Base-by-base conservation (phyloP, 2,797 vertebrate species). In the Mormyrus hasselquistii region DNA sequence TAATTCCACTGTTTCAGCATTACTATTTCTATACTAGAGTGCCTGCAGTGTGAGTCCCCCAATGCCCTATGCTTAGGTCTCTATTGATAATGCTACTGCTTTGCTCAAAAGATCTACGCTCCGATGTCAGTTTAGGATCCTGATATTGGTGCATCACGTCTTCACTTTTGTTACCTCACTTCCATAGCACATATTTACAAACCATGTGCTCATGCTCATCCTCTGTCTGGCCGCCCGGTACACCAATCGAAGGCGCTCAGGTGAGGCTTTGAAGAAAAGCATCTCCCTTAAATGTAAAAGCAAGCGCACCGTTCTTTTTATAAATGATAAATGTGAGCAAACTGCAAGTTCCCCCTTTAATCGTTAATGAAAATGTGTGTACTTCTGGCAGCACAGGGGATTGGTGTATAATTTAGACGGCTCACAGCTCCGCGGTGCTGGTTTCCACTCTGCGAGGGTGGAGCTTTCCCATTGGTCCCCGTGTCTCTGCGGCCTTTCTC, bases 321-420 rank as follows among this genome's bases (percentile, higher is more conserved):
- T 85, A 85, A 52, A 85, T 85, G 82, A 50, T 85, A 52, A 85
- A 85, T 85, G 82, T 29, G n/a, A 85, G 47, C 82, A 85, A 85
- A 85, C 47, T 85, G 82, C 49, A 29, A 12, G 9, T 29, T 85
- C 22, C 47, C 41, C 22, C 49, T 29, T 85, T 85, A 85, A 50
- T 85, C 25, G 82, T 85, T 85, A 85, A 85, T 52, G 82, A 29
- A 85, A 50, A 85, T 4, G 49, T 49, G 10, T 12, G n/a, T 12
- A 85, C 82, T 52, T 29, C 82, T 25, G 79, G 19, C 79, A 49
- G 47, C 47, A 49, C 41, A 25, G 44, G 79, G 41, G 47, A 44
- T 44, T n/a, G 4, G 79, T 3, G 79, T 9, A 1, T 22, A n/a
- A 25, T 12, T 9, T 22, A 12, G 47, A n/a, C 7, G 79, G 6